Conservation (phyloP, 1,140 invertebrate genomes). For the Habropoda laboriosa region DNA sequence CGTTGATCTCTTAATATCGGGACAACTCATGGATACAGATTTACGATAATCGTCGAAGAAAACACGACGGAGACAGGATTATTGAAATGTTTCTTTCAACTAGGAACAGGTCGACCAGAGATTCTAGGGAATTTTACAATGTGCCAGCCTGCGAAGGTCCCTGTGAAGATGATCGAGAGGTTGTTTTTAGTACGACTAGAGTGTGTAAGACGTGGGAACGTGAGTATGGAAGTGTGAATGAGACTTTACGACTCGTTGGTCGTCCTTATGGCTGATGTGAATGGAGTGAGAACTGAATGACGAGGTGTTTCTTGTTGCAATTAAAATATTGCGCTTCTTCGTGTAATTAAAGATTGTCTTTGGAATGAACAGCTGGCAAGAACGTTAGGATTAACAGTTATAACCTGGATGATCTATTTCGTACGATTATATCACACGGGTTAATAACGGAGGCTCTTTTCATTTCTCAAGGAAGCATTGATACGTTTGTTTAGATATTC, state of each 20-base stretch:
- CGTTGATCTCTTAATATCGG: slow-evolving; percentile 12
- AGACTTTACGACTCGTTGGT: neutral
- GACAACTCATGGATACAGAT: neutral
- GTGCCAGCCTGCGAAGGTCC: neutral
- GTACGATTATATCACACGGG: neutral
- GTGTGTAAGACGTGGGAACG: neutral
- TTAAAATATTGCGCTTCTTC: neutral
- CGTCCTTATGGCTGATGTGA: neutral
- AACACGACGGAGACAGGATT: neutral
- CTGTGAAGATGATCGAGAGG: neutral
- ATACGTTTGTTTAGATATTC: neutral
- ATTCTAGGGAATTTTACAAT: neutral
- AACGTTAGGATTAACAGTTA: slow-evolving; percentile 5
- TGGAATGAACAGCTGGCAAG: neutral
- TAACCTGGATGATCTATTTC: neutral
- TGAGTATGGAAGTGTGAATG: neutral
- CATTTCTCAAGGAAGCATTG: neutral
- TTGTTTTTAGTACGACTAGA: neutral
- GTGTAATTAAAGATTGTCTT: neutral
- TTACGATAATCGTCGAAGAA: neutral
- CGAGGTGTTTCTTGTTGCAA: neutral
- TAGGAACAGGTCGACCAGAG: neutral
- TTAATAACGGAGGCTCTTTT: too few relatives aligned
- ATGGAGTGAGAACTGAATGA: neutral
- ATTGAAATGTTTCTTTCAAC: neutral